Evolutionary conservation across 2,113 vertebrate genomes (phyloP).

Genomic region (Seriola aureovittata): DNA sequence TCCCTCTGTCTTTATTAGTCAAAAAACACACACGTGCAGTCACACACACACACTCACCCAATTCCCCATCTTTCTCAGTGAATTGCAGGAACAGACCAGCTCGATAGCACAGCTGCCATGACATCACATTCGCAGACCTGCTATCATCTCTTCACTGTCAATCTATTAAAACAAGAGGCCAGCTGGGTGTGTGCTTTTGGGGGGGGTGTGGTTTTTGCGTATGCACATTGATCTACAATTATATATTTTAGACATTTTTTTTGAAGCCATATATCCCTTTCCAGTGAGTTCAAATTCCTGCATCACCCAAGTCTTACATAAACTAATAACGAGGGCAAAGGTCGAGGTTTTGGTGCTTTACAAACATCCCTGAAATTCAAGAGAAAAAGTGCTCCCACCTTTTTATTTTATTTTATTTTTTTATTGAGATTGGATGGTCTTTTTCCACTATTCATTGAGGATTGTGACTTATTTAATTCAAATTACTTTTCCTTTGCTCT

Average conservation of each 20-base stretch:
- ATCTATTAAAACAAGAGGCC: slow-evolving; percentile 43
- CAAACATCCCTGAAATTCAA: slow-evolving; percentile 2
- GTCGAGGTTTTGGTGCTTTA: slow-evolving; percentile 1
- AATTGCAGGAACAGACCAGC: slow-evolving; percentile 42
- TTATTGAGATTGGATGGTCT: background rate
- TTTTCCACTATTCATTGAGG: background rate
- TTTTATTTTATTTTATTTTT: background rate
- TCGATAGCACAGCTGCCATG: slow-evolving; percentile 59
- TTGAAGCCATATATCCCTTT: background rate
- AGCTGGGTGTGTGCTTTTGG: slow-evolving; percentile 17
- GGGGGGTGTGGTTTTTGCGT: background rate
- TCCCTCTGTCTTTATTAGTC: slow-evolving; percentile 9
- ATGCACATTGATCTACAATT: background rate
- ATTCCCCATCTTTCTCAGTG: slow-evolving; percentile 20
- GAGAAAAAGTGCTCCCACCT: background rate
- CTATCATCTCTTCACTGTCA: slow-evolving; percentile 41
- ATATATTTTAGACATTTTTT: background rate
- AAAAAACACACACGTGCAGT: background rate
- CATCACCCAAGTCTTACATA: no score
- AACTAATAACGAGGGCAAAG: slow-evolving; percentile 4
- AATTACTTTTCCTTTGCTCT: background rate
- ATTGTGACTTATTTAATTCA: background rate
- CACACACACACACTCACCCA: background rate
- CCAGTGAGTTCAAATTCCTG: background rate
- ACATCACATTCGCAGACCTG: slow-evolving; percentile 50